A percentile compares a stretch with the other conserved stretches of the same genome.
Evolutionary conservation across 2,113 vertebrate genomes (phyloP).

Genomic region (Globicephala melas): DNA sequence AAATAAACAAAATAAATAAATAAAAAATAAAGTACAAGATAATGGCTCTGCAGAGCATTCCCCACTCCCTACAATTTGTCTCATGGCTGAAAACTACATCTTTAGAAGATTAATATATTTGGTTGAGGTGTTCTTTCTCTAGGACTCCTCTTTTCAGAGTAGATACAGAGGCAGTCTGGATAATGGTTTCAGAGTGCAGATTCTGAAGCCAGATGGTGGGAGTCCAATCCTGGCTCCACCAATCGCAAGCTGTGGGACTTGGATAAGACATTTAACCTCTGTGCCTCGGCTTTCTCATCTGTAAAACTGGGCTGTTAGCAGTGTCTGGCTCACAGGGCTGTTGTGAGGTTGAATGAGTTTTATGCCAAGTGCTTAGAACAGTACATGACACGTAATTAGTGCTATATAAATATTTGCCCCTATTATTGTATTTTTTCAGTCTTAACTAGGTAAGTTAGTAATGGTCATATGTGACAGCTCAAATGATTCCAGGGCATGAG

Average conservation of each 20-base stretch:
- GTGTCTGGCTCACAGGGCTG: neutral
- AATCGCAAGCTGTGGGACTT: neutral
- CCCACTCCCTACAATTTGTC: neutral
- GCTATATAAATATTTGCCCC: neutral
- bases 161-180: neutral
- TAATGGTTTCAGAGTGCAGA: neutral
- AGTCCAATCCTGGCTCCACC: neutral
- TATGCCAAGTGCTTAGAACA: neutral
- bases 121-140: neutral
- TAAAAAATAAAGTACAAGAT: neutral
- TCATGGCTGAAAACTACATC: neutral
- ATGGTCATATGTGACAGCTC: neutral
- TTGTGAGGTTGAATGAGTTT: neutral
- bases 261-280: neutral
- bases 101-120: neutral
- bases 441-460: neutral
- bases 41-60: neutral
- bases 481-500: neutral
- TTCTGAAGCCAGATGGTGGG: neutral
- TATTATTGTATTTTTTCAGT: neutral
- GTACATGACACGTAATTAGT: neutral
- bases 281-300: neutral
- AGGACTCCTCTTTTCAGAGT: neutral
- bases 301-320: neutral
- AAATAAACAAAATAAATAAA: no score